These are phyloP conservation scores for Hyles lineata DNA, from an alignment of 2,888 invertebrate genomes.

Conservation along the genomic window DNA sequence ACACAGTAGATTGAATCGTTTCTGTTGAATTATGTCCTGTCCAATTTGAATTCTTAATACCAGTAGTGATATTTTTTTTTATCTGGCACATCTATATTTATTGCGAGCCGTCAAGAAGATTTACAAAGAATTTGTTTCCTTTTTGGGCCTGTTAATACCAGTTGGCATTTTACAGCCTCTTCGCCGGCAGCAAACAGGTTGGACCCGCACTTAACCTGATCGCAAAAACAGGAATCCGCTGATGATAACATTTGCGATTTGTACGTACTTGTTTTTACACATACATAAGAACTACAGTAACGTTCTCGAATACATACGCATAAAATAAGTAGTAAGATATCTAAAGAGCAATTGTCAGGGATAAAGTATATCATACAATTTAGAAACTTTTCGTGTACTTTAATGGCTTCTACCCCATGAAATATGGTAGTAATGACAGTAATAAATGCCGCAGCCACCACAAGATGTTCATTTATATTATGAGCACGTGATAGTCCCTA, in stretches of 20 bases:
- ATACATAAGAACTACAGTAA: background rate
- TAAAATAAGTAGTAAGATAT: background rate
- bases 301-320: background rate
- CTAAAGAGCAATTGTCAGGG: background rate
- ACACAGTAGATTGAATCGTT: too few species aligned
- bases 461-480: constrained; percentile 24
- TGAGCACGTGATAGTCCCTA: constrained; percentile 17
- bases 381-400: constrained; percentile 4
- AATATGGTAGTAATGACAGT: constrained; percentile 18
- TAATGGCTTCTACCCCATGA: constrained; percentile 11
- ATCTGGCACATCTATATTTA: background rate
- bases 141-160: constrained; percentile 18
- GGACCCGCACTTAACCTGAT: constrained; percentile 14
- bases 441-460: constrained; percentile 17
- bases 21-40: background rate
- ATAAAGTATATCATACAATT: constrained; percentile 1
- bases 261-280: background rate
- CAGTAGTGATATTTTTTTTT: background rate
- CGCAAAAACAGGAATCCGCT: constrained; percentile 23
- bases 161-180: constrained; percentile 22
- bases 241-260: constrained; percentile 20
- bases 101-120: background rate
- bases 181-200: constrained; percentile 20
- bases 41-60: constrained; percentile 5
- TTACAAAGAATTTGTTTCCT: constrained; percentile 4